Conservation (phyloP, 2,113 vertebrate species). For the Ahaetulla prasina region DNA sequence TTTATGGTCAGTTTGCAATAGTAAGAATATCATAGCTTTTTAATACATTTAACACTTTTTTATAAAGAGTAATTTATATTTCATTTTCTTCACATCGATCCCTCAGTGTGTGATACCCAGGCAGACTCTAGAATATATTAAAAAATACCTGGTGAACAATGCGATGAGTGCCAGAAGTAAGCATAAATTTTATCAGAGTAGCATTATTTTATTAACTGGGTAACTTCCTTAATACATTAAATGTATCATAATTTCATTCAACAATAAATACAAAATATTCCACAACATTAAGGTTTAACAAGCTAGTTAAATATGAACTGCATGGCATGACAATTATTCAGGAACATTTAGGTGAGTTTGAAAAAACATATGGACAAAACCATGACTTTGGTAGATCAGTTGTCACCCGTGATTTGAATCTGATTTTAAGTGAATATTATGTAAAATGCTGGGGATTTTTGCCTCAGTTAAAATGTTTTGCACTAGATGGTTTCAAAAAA, state of each 20-base stretch:
- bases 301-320: neutral
- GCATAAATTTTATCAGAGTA: neutral
- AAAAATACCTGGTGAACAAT: no score
- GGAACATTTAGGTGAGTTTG: neutral
- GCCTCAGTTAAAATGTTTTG: neutral
- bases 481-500: neutral
- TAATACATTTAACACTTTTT: no score
- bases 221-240: neutral
- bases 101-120: no score
- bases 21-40: no score
- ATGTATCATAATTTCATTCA: neutral
- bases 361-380: neutral
- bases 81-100: no score
- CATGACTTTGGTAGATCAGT: neutral
- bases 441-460: neutral
- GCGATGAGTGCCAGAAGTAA: neutral
- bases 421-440: neutral
- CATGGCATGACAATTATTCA: neutral
- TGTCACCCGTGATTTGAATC: neutral
- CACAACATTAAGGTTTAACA: neutral
- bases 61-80: no score
- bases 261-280: neutral
- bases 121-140: no score
- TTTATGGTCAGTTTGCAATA: no score
- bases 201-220: neutral